A percentile compares a stretch with the other conserved stretches of the same genome.
Conservation (phyloP, 2,888 invertebrate genomes). For the Deilephila elpenor region DNA sequence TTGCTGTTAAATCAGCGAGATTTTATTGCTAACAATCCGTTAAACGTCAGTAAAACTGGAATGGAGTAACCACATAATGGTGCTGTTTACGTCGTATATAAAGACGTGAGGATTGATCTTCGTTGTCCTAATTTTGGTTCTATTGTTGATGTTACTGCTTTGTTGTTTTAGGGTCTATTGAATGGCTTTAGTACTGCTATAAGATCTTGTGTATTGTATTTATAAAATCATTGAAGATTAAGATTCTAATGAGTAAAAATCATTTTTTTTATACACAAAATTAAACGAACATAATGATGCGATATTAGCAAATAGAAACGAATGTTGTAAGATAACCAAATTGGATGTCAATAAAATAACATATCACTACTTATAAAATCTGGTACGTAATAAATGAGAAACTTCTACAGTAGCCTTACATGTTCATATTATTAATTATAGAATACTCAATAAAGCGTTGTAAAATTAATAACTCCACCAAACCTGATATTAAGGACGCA, state of each 20-base stretch:
- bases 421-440: slow-evolving; percentile 12
- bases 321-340: background rate
- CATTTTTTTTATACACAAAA: background rate
- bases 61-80: slow-evolving; percentile 53
- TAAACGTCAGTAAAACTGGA: slow-evolving; percentile 53
- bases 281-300: background rate
- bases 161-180: slow-evolving; percentile 9
- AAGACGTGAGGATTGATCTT: slow-evolving; percentile 22
- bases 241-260: too few relatives aligned
- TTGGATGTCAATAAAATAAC: background rate
- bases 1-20: slow-evolving; percentile 58
- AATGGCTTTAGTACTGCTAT: background rate
- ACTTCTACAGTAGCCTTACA: background rate
- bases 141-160: slow-evolving; percentile 22
- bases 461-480: background rate
- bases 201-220: too few relatives aligned
- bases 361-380: background rate
- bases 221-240: too few relatives aligned
- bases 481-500: slow-evolving; percentile 9
- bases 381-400: background rate
- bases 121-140: slow-evolving; percentile 24
- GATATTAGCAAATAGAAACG: background rate
- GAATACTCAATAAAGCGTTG: slow-evolving; percentile 1
- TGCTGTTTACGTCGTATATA: slow-evolving; percentile 47
- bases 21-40: slow-evolving; percentile 61